Percentiles rank a stretch among this genome's conserved stretches.
Conservation (phyloP, 2,888 invertebrate genomes). For the Caenorhabditis uteleia region DNA sequence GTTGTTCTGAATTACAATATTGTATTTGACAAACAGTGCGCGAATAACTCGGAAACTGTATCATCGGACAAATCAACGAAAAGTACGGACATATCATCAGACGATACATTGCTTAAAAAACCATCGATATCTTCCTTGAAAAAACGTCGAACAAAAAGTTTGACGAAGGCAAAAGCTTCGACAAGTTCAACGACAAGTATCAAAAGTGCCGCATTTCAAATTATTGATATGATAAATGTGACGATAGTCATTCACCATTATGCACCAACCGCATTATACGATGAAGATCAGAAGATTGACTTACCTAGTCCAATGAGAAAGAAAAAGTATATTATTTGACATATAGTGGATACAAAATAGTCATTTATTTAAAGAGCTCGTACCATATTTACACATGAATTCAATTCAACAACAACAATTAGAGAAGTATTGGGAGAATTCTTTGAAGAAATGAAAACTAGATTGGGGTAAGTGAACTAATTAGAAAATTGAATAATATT, state of each 20-base stretch:
- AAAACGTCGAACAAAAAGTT: no score
- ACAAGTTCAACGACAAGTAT: no score
- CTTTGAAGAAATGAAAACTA: not conserved
- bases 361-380: no score
- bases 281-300: not conserved
- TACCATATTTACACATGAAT: constrained; percentile 3
- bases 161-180: no score
- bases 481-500: not conserved
- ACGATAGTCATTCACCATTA: not conserved
- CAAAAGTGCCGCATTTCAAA: not conserved
- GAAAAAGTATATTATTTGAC: not conserved
- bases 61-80: no score
- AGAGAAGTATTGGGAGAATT: constrained; percentile 2
- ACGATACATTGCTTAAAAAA: no score
- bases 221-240: constrained; percentile 1
- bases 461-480: not conserved
- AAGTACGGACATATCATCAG: no score
- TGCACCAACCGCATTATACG: not conserved
- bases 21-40: not conserved
- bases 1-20: not conserved
- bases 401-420: constrained; percentile 2
- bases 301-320: not conserved
- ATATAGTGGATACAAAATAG: not conserved
- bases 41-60: no score
- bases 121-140: no score